Conservation (phyloP, 2,888 invertebrate species). For the Sarcophaga variegata region DNA sequence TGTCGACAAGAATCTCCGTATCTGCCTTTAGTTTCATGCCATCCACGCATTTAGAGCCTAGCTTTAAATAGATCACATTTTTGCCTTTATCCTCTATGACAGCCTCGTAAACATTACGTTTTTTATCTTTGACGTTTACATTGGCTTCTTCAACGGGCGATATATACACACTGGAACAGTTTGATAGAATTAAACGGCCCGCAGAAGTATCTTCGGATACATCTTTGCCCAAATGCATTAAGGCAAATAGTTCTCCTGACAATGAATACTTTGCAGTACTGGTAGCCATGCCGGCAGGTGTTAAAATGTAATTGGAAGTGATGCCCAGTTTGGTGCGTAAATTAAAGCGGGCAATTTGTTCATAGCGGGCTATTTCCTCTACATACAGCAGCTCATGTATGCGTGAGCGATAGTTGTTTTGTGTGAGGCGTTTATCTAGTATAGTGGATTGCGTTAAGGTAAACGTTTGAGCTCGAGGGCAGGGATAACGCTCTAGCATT, state of each 20-base stretch:
- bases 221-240: slow-evolving; percentile 87
- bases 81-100: slow-evolving; percentile 91
- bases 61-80: slow-evolving; percentile 88
- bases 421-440: slow-evolving; percentile 84
- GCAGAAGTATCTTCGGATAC: slow-evolving; percentile 92
- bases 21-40: slow-evolving; percentile 85
- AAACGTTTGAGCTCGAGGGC: slow-evolving; percentile 86
- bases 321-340: slow-evolving; percentile 85
- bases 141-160: slow-evolving; percentile 79
- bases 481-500: slow-evolving; percentile 85
- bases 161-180: slow-evolving; percentile 88
- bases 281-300: slow-evolving; percentile 86
- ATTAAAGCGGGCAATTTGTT: slow-evolving; percentile 87
- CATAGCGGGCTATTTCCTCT: slow-evolving; percentile 89
- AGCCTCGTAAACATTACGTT: slow-evolving; percentile 87
- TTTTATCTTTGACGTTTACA: slow-evolving; percentile 70
- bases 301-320: slow-evolving; percentile 86
- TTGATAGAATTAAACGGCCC: slow-evolving; percentile 89
- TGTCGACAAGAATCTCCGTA: slow-evolving; percentile 86
- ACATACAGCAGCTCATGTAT: slow-evolving; percentile 89
- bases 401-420: slow-evolving; percentile 87
- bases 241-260: slow-evolving; percentile 89
- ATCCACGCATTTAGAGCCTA: slow-evolving; percentile 86
- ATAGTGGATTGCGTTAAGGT: slow-evolving; percentile 87
- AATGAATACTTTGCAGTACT: slow-evolving; percentile 90